Percentiles rank a stretch among this genome's conserved stretches.
These are phyloP conservation scores for Lethocerus indicus DNA, from an alignment of 1,140 invertebrate species.

Conservation along the genomic window DNA sequence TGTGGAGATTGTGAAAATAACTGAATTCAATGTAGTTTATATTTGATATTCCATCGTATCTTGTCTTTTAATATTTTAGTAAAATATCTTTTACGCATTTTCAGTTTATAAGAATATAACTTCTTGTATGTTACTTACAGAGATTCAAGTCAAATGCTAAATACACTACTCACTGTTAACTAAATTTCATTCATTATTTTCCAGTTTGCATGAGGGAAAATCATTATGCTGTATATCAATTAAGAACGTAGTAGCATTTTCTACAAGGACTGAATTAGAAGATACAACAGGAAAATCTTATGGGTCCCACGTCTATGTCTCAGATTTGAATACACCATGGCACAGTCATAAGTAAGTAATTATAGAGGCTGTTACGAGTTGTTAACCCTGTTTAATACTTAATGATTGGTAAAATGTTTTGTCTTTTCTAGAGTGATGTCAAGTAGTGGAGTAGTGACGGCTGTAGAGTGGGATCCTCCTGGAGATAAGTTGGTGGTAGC, in stretches of 20 bases:
- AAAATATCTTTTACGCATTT: background rate
- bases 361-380: conserved; percentile 16
- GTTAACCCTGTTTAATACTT: background rate
- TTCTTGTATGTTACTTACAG: no score
- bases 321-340: conserved; percentile 75
- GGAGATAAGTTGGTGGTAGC: conserved; percentile 61
- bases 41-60: background rate
- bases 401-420: background rate
- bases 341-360: conserved; percentile 48
- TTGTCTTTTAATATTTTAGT: background rate
- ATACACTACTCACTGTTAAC: no score
- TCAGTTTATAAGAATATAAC: no score
- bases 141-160: no score
- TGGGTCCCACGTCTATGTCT: conserved; percentile 67
- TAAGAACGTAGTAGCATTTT: conserved; percentile 66
- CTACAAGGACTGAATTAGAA: conserved; percentile 46
- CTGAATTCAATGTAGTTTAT: background rate
- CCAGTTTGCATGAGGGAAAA: conserved; percentile 17
- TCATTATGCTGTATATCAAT: conserved; percentile 35
- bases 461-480: conserved; percentile 68
- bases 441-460: conserved; percentile 40
- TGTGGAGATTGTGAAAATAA: background rate
- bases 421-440: conserved; percentile 30
- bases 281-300: conserved; percentile 45
- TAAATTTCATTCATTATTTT: conserved; percentile 4